Evolutionary conservation across 2,113 vertebrate species (phyloP).

Genomic region (Hassar affinis): DNA sequence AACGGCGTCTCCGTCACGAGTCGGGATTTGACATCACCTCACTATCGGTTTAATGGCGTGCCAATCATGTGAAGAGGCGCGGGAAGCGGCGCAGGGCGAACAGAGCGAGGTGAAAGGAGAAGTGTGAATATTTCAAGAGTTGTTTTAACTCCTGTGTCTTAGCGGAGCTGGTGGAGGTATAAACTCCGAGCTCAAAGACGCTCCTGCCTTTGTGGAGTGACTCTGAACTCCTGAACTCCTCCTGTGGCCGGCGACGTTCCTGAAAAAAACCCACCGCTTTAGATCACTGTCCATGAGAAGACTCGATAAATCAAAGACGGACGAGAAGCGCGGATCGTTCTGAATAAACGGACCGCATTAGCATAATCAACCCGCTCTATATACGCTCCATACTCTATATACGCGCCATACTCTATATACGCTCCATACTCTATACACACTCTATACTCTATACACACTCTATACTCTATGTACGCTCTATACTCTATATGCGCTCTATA

Average conservation of each 20-base stretch:
- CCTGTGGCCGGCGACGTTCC: not conserved
- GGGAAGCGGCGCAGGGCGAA: slow-evolving; percentile 13
- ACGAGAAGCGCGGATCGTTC: not conserved
- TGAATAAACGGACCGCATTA: no score
- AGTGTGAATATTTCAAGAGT: slow-evolving; percentile 19
- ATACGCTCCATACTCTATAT: no score
- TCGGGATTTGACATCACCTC: slow-evolving; percentile 63
- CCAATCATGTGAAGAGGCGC: slow-evolving; percentile 56
- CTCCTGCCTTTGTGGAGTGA: slow-evolving; percentile 7
- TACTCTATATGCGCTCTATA: no score
- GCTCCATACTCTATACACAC: no score
- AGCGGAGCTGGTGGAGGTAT: not conserved
- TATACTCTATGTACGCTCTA: no score
- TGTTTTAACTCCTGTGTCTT: slow-evolving; percentile 1
- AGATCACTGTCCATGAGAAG: slow-evolving; percentile 24
- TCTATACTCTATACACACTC: no score
- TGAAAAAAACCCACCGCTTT: not conserved
- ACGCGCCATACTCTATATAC: no score
- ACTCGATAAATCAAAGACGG: not conserved
- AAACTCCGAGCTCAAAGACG: slow-evolving; percentile 6
- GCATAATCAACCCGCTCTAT: no score
- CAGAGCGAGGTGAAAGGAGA: slow-evolving; percentile 23
- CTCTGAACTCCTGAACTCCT: slow-evolving; percentile 21
- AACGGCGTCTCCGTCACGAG: slow-evolving; percentile 50
- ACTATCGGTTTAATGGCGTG: slow-evolving; percentile 65